Base-by-base conservation (phyloP, 2,113 vertebrate genomes). In the Takifugu bimaculatus region DNA sequence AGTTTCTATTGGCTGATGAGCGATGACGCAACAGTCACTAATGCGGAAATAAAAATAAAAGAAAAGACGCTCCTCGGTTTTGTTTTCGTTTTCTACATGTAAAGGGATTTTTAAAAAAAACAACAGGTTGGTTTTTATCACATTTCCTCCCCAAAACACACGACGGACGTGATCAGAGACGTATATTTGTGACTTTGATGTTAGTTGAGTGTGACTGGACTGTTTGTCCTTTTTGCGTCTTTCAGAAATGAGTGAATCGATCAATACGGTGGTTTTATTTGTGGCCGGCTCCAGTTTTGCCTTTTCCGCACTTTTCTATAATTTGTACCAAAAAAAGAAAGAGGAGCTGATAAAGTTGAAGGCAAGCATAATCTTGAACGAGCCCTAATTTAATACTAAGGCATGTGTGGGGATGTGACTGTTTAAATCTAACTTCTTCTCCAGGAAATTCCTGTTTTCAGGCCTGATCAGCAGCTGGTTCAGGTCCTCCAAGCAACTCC, bases 291-390 rank as follows among this genome's bases (percentile, higher is more conserved):
- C 89, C 58, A 89, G 88, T 51, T 87, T 92, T 14, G 88, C 83
- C 3, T 87, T 88, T 56, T 90, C 91, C 4, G 74, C 81, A 1
- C 48, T 92, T 4, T 92, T 91, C 60, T 91, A 91, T 65, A 75
- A 79, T 25, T 75, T 91, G 12, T 86, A 87, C 51, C 61, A 79
- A 49, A 76, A 88, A 5, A 92, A 91, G 66, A 81, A 78, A 60
- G 66, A 72, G 15, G 88, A 91, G 51, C 10, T 91, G 25, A 12
- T 52, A 5, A 85, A 71, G 39, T 59, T 91, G 6, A 88, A 90
- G 86, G 90, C 51, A 78, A 63, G 65, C 59, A 3, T 6, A 25
- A 9, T 2, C 2, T 2, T 56, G 45, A 15, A 13, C 4, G 2
- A 15, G 12, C 14, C 5, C 20, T 20, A 9, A 20, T 25, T 25